A percentile compares a stretch with the other conserved stretches of the same genome.
phyloP scores from a whole-genome alignment of 2,888 invertebrate species.

The Homarus gammarus region DNA sequence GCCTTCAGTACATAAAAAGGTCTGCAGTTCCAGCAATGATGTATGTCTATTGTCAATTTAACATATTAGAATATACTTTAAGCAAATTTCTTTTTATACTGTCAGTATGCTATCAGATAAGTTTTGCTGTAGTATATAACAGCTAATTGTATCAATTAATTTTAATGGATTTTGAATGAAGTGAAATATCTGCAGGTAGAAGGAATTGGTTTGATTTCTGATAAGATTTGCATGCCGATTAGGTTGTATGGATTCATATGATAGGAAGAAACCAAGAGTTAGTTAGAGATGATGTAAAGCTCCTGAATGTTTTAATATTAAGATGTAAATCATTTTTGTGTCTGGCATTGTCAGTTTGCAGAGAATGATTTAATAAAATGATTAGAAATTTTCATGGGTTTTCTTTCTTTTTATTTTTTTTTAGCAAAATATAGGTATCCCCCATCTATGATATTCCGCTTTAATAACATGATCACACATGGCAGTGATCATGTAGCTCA shows the following conservation, averaged over 20 bases:
- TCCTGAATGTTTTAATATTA: conserved; percentile 60
- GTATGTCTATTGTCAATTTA: neutral
- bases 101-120: conserved; percentile 15
- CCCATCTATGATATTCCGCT: too few relatives aligned
- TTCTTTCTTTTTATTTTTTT: too few relatives aligned
- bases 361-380: conserved; percentile 12
- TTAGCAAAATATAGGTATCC: too few relatives aligned
- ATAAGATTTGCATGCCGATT: conserved; percentile 20
- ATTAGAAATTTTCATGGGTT: too few relatives aligned
- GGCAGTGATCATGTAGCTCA: too few relatives aligned
- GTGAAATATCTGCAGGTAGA: neutral
- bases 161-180: neutral
- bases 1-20: neutral
- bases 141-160: neutral
- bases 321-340: conserved; percentile 20
- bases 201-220: neutral
- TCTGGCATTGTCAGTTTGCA: conserved; percentile 47
- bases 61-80: conserved; percentile 9
- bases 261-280: conserved; percentile 13
- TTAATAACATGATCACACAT: too few relatives aligned
- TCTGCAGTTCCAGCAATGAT: neutral
- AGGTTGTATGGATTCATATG: conserved; percentile 6
- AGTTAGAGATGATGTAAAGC: conserved; percentile 21
- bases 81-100: conserved; percentile 38
- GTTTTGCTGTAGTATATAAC: neutral